Base-by-base conservation (phyloP, 2,797 vertebrate species). In the Nyctibius grandis region DNA sequence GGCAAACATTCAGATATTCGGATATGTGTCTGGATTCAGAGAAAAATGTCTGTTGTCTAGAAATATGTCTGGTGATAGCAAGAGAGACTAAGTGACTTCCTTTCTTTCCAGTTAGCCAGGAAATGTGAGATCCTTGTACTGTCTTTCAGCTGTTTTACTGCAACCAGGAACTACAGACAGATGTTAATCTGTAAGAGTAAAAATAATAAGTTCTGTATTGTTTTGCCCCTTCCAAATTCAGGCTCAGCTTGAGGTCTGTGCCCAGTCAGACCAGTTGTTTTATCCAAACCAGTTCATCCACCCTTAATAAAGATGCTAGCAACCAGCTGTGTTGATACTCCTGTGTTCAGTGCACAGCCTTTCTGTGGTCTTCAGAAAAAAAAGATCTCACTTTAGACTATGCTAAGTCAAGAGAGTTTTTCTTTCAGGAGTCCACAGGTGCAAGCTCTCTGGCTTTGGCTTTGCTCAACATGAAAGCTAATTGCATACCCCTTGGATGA, bases 301-400 rank as follows among this genome's bases (percentile, higher is more conserved):
- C 82, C 40, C 36, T 83, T 95, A 93, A 96, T 88, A 93, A 91
- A 73, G 89, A 92, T 70, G 47, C 50, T 57, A 94, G 63, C 75
- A 92, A 48, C 56, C 96, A 97, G 93, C 94, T 97, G 95, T 60
- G 59, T 69, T 95, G 93, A 94, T 82, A 88, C 73, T 87, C 88
- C 95, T 34, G 18, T 23, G 84, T 94, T 89, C 89, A 91, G 25
- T 9, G 1, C 80, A 72, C 81, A 44, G 29, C 23, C 9, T 91
- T 74, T 80, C 91, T 93, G 57, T 50, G 74, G 42, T 91, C 45
- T 0, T 1, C 38, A 78, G 79, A 64, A 91, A 96, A 92, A 96
- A 95, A 96, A 68, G 44, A 74, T 34, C 77, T 94, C 44, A 50
- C 89, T 97, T 93, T 33, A 87, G 90, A 81, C 85, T 93, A 22